These are phyloP conservation scores for Leptopilina boulardi DNA, from an alignment of 1,140 invertebrate species.

Conservation along the genomic window DNA sequence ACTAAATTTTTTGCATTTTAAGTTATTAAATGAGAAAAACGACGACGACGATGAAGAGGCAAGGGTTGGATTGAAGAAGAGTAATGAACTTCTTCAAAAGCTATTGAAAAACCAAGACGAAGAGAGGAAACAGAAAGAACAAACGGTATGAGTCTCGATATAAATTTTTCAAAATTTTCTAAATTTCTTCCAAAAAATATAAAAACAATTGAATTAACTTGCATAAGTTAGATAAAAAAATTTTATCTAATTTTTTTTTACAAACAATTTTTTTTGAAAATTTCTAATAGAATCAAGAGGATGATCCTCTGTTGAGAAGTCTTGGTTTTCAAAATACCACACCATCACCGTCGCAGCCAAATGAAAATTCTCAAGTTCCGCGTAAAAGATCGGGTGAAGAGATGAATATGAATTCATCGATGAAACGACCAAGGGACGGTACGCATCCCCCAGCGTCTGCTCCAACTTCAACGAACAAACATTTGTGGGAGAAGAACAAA, in stretches of 20 bases:
- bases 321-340: constrained; percentile 78
- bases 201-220: neutral
- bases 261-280: neutral
- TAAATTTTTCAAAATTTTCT: neutral
- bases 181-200: neutral
- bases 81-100: constrained; percentile 87
- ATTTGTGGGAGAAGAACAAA: constrained; percentile 88
- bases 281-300: constrained; percentile 67
- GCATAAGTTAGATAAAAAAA: too few relatives aligned
- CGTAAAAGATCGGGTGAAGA: constrained; percentile 84
- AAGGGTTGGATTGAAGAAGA: constrained; percentile 78
- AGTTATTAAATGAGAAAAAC: constrained; percentile 90
- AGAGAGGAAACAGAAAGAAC: constrained; percentile 50
- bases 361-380: constrained; percentile 74
- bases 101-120: constrained; percentile 82
- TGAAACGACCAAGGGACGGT: constrained; percentile 76
- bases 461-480: constrained; percentile 78
- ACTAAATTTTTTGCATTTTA: constrained; percentile 60
- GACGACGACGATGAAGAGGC: constrained; percentile 86
- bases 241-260: neutral
- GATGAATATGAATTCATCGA: constrained; percentile 77
- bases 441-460: constrained; percentile 75
- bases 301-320: constrained; percentile 78
- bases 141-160: neutral
- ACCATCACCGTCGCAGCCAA: constrained; percentile 73